Evolutionary conservation across 2,888 invertebrate genomes (phyloP), one percentile per base, ranked within the genome.

Genomic region (Strigamia maritima): DNA sequence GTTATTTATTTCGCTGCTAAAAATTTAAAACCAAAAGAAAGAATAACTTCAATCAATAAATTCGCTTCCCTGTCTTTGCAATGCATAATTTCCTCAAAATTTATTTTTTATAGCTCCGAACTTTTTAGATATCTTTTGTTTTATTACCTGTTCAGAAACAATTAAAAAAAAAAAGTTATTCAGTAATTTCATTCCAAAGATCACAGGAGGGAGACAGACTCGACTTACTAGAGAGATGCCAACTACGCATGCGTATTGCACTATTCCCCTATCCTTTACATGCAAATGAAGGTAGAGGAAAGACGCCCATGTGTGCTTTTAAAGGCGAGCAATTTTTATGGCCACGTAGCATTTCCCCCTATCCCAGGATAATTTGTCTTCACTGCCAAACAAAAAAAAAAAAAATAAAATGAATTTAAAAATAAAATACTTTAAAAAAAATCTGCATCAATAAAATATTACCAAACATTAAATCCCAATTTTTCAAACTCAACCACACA

Each of bases 231-330:
- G 16, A 70, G 2, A 28, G 60, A 65, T 65, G 16, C 26, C 70
- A 28, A 70, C 26, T 28, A 26, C 70, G 70, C 70, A 70, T n/a
- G 70, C 26, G 70, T 26, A 14, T 24, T 70, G 26, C 70, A 70
- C 16, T 70, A 70, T 70, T 70, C 70, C 70, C 26, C 70, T n/a
- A 70, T 70, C 70, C 70, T 70, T 70, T 70, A 70, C 28, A 70
- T 70, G 70, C 70, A 70, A 70, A 70, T 70, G 70, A 70, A 65
- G 28, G 26, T 28, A 28, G 70, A 70, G 24, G 28, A 70, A 70
- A 26, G 70, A 70, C 24, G 70, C 70, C 70, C 70, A 70, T 70
- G 70, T 70, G 70, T 70, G 70, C 24, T 70, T 70, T 70, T 70
- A 70, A 70, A 28, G 70, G 70, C 70, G 28, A 70, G 70, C 70